Base-by-base conservation (phyloP, 2,797 vertebrate species). In the Microchirus variegatus region DNA sequence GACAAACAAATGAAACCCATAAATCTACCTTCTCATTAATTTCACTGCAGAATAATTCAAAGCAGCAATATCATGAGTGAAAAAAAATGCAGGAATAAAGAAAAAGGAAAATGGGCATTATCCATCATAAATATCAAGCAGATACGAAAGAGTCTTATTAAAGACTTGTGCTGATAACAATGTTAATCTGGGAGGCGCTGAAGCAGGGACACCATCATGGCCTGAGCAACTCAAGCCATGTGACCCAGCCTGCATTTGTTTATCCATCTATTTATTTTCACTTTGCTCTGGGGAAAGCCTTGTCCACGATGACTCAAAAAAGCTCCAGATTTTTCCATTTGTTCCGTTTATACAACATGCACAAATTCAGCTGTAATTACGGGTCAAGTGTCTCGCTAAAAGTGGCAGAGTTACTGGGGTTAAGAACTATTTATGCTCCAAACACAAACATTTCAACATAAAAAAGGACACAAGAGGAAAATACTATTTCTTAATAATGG, bases 1-100 rank as follows among this genome's bases (percentile, higher is more conserved):
- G 96, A 98, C 97, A 99, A 99, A 99, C 97, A 98, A 98, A 99
- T 98, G 96, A 98, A 99, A 98, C 93, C 94, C 96, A 98, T 98
- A 98, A 98, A 98, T 99, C 96, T 98, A 96, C 93, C 96, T 95
- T 97, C 96, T 96, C 97, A 97, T 98, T 99, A 97, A 96, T 96
- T 97, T 96, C 90, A 92, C 90, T 91, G 91, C 92, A 90, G 94
- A 95, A 97, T 97, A 96, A 97, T 96, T 98, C 95, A 96, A 96
- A 94, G 94, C 94, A 93, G 94, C 95, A 96, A 96, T 96, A 96
- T 95, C 92, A 92, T 90, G 89, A 94, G 91, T 84, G 72, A 78
- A 90, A 82, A 90, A 85, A 82, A 94, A 89, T 53, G 77, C 64
- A 67, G 59, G 71, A 79, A 84, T 72, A 87, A 79, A 67, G 70